Percentiles rank a stretch among this genome's conserved stretches.
These are phyloP conservation scores for Yponomeuta malinellus DNA, from an alignment of 2,888 invertebrate species.

Conservation along the genomic window DNA sequence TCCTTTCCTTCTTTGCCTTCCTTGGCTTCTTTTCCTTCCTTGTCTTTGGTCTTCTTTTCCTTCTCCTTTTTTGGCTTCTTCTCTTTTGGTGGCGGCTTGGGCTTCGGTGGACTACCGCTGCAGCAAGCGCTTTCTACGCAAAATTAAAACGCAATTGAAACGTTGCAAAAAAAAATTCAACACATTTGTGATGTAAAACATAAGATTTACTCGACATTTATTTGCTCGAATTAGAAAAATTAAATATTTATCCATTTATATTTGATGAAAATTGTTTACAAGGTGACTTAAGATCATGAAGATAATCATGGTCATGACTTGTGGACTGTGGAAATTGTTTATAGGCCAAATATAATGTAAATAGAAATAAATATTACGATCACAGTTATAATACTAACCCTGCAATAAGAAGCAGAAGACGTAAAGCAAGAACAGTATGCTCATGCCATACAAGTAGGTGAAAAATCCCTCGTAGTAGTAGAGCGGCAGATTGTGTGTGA, in stretches of 20 bases:
- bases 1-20: constrained; percentile 70
- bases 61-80: constrained; percentile 82
- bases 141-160: constrained; percentile 4
- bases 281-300: no score
- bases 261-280: no score
- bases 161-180: not conserved
- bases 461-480: constrained; percentile 97
- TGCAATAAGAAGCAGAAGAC: constrained; percentile 96
- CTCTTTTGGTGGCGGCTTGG: constrained; percentile 79
- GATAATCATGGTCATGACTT: no score
- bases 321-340: no score
- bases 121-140: constrained; percentile 87
- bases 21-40: constrained; percentile 71
- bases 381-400: constrained; percentile 55
- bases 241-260: no score
- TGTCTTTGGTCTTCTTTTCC: constrained; percentile 78
- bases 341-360: no score
- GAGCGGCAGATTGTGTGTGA: constrained; percentile 92
- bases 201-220: no score
- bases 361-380: no score
- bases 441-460: constrained; percentile 94
- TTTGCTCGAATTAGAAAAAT: no score
- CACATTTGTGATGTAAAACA: no score
- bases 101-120: constrained; percentile 79
- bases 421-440: constrained; percentile 94